phyloP scores from a whole-genome alignment of 2,888 invertebrate species.

The Brachypterus glaber region DNA sequence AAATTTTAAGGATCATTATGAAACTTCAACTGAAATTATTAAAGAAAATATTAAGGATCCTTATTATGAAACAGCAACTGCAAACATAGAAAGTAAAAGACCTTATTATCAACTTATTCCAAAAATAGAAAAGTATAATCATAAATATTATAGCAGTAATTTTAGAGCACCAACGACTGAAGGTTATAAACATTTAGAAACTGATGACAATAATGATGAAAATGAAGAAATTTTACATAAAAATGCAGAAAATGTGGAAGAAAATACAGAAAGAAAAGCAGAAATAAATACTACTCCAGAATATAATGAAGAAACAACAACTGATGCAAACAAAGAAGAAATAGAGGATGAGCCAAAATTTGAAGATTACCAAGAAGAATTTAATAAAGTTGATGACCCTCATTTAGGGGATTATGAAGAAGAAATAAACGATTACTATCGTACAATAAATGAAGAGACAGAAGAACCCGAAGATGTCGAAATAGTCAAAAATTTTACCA shows the following conservation, averaged over 20 bases:
- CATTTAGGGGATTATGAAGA: not conserved
- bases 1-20: too few relatives aligned
- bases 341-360: not conserved
- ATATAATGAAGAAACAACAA: not conserved
- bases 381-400: not conserved
- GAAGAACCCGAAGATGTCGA: not conserved
- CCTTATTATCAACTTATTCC: too few relatives aligned
- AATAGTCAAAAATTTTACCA: not conserved
- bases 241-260: not conserved
- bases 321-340: not conserved
- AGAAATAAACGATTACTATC: too few relatives aligned
- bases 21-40: too few relatives aligned
- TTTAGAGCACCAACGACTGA: conserved; percentile 5
- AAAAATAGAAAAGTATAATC: too few relatives aligned
- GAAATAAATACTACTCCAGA: not conserved
- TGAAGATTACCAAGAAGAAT: conserved; percentile 1
- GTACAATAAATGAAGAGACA: not conserved
- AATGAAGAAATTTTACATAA: conserved; percentile 2
- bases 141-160: too few relatives aligned
- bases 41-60: too few relatives aligned
- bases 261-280: not conserved
- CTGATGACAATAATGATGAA: conserved; percentile 5
- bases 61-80: too few relatives aligned
- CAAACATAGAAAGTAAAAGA: too few relatives aligned
- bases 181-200: conserved; percentile 8